Percentiles rank a stretch among this genome's conserved stretches.
Conservation (phyloP, 2,797 vertebrate genomes). For the Chiropotes sagulatus region DNA sequence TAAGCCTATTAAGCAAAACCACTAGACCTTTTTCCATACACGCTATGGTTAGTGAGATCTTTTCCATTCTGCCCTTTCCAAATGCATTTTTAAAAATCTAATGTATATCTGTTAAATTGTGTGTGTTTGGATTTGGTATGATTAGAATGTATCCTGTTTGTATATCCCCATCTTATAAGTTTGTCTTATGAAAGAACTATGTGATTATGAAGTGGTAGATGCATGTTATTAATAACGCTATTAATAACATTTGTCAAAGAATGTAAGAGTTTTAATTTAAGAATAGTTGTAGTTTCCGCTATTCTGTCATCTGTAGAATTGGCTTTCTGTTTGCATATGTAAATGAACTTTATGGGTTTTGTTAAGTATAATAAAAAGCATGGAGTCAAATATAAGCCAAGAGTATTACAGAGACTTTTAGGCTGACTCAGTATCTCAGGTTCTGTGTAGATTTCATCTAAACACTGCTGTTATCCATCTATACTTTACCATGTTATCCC, state of each 20-base stretch:
- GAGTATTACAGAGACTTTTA: not conserved
- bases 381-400: not conserved
- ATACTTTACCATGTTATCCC: not conserved
- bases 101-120: not conserved
- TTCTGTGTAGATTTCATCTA: not conserved
- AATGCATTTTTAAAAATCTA: conserved; percentile 21
- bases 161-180: not conserved
- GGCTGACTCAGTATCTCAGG: not conserved
- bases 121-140: not conserved
- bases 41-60: not conserved
- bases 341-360: conserved; percentile 32
- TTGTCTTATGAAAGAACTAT: not conserved
- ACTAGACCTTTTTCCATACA: not conserved
- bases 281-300: not conserved
- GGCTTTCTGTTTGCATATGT: not conserved
- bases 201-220: not conserved
- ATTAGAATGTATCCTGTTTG: not conserved
- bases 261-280: not conserved
- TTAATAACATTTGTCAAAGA: conserved; percentile 16
- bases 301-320: not conserved
- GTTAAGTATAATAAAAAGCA: conserved; percentile 23
- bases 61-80: not conserved
- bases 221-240: not conserved
- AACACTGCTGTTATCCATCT: not conserved
- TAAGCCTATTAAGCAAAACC: not conserved